Conservation (phyloP, 1,140 invertebrate species). For the Hermatobates lingyangjiaoensis region DNA sequence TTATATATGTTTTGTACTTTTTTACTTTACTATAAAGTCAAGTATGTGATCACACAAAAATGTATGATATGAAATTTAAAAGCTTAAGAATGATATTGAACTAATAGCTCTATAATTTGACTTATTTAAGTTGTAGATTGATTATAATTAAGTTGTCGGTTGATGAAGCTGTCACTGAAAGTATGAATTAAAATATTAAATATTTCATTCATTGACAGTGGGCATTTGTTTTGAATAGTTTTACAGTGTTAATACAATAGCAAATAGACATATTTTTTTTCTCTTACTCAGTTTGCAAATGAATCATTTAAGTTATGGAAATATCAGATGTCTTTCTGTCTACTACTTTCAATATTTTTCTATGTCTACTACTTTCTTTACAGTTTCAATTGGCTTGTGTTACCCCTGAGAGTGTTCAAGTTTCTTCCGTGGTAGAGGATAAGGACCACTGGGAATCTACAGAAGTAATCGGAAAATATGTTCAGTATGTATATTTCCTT, state of each 20-base stretch:
- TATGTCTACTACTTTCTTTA: slow-evolving; percentile 16
- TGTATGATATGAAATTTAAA: too few species aligned
- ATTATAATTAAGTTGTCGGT: too few species aligned
- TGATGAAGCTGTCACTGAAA: too few species aligned
- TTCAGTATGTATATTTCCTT: too few species aligned
- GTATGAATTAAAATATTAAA: neutral
- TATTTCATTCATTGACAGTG: neutral
- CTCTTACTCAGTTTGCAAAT: neutral
- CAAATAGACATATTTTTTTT: neutral
- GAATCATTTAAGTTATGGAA: neutral
- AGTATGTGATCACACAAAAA: too few species aligned
- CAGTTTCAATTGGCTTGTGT: slow-evolving; percentile 29
- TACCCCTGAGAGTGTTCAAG: slow-evolving; percentile 27
- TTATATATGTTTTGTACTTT: too few species aligned
- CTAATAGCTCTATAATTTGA: too few species aligned
- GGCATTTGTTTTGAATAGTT: neutral
- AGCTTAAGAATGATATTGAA: too few species aligned
- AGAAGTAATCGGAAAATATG: too few species aligned
- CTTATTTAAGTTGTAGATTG: too few species aligned
- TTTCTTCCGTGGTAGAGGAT: slow-evolving; percentile 24
- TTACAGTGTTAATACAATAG: neutral
- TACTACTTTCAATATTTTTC: slow-evolving; percentile 1
- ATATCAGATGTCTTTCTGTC: neutral
- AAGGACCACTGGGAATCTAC: slow-evolving; percentile 27
- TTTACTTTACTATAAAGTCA: too few species aligned